Evolutionary conservation across 2,888 invertebrate genomes (phyloP).

Genomic region (Galerucella pusilla): DNA sequence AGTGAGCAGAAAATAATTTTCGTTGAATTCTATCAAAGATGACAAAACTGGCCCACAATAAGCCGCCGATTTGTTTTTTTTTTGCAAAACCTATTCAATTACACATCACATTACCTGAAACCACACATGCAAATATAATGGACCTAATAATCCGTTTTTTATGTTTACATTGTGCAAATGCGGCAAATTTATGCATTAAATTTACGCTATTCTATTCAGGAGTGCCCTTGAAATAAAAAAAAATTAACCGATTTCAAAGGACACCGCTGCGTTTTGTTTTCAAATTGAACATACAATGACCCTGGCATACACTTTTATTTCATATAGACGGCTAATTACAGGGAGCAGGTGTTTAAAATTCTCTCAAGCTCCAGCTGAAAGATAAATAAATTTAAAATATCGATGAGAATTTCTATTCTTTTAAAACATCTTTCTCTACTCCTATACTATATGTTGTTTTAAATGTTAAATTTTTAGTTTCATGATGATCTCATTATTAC

Average conservation of each 20-base stretch:
- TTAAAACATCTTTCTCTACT: too few species aligned
- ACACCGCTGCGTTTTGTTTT: conserved; percentile 13
- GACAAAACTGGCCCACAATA: conserved; percentile 22
- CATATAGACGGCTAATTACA: conserved; percentile 12
- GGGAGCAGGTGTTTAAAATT: conserved; percentile 6
- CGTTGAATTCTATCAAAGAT: background rate
- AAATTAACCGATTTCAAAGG: conserved; percentile 12
- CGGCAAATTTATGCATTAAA: conserved; percentile 37
- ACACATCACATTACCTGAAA: conserved; percentile 37
- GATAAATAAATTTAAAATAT: background rate
- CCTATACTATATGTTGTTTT: too few species aligned
- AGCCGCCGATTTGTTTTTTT: conserved; percentile 29
- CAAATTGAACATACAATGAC: conserved; percentile 8
- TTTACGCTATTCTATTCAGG: conserved; percentile 21
- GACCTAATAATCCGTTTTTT: conserved; percentile 40
- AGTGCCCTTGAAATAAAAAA: conserved; percentile 16
- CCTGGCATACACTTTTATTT: conserved; percentile 13
- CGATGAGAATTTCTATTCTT: background rate
- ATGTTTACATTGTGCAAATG: conserved; percentile 36
- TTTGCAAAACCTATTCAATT: conserved; percentile 31
- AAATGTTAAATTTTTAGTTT: too few species aligned
- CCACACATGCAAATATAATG: conserved; percentile 41
- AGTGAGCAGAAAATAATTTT: too few species aligned
- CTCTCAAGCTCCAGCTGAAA: background rate
- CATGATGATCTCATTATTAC: too few species aligned